These are phyloP conservation scores for Mesoligia furuncula DNA, from an alignment of 2,888 invertebrate genomes.

Conservation along the genomic window DNA sequence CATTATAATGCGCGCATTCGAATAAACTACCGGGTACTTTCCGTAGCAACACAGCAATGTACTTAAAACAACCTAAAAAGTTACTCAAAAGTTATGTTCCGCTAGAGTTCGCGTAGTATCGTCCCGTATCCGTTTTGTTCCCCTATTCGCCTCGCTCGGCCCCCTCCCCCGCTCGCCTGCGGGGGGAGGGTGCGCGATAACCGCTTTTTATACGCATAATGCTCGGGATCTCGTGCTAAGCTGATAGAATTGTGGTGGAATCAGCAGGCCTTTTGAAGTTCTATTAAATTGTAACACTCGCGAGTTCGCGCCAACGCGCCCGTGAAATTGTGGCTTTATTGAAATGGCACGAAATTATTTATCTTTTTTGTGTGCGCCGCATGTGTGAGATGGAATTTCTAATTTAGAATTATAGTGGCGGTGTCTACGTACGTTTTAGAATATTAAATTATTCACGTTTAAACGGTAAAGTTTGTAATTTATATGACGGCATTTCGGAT, in stretches of 20 bases:
- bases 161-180: conserved; percentile 37
- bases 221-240: conserved; percentile 88
- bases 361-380: conserved; percentile 73
- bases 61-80: conserved; percentile 81
- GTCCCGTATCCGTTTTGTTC: conserved; percentile 70
- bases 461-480: conserved; percentile 55
- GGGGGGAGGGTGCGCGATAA: conserved; percentile 81
- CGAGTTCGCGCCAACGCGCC: conserved; percentile 87
- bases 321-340: conserved; percentile 89
- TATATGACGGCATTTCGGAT: conserved; percentile 52
- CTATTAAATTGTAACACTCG: conserved; percentile 90
- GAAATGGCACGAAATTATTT: conserved; percentile 86
- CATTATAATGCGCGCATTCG: conserved; percentile 68
- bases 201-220: conserved; percentile 90
- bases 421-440: conserved; percentile 44
- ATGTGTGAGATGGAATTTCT: conserved; percentile 67
- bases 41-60: conserved; percentile 78
- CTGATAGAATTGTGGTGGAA: conserved; percentile 90
- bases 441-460: conserved; percentile 62
- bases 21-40: conserved; percentile 67
- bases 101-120: conserved; percentile 72
- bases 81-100: conserved; percentile 75
- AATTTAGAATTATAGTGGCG: conserved; percentile 66
- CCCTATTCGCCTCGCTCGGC: conserved; percentile 58
- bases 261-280: conserved; percentile 90